Base-by-base conservation (phyloP, 1,140 invertebrate genomes). In the Himalopsyche phryganea region DNA sequence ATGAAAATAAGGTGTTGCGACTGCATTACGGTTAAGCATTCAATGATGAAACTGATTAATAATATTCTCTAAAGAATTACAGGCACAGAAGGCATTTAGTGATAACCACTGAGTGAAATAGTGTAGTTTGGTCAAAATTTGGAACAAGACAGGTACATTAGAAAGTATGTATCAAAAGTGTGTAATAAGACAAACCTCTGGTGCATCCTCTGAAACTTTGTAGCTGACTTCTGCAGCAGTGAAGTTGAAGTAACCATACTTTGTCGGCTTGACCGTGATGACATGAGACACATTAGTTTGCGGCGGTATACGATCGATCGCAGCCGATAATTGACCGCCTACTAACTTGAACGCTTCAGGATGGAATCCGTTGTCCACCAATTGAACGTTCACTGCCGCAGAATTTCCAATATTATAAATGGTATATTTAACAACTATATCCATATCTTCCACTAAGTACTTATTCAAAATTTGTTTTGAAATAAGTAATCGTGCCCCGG, bases 401-500 rank as follows among this genome's bases (percentile, higher is more conserved):
- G 89, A 89, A 53, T 82, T 87, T 23, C 92, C 91, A 60, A 92
- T 85, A 72, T 94, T 94, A 71, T 86, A 90, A 44, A 93, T 76
- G 14, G 89, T 90, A 66, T 93, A 93, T 80, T 96, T 93, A 36
- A 98, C 88, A 65, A 98, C 83, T 66, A 98, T 87, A 73, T 99
- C 96, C 86, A 94, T 94, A 69, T 91, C 89, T 81, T 99, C 96
- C n/a, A 99, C 96, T 48, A 98, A 79, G 73, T 98, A 98, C 79
- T 92, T 95, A 69, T 98, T 98, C n/a, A 98, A 80, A 67, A 98
- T 87, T 76, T 92, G 89, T 77, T 94, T 94, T 2, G 89, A 90
- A 11, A 92, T 84, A 45, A 94, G 74, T 40, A 94, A 73, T 63
- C 85, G 81, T 13, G 91, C 89, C 47, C 81, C 78, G 45, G 81